Evolutionary conservation across 92 coral and sea anemone genomes (phyloP), one percentile per base, ranked within the genome.

Genomic region (Desmophyllum pertusum): DNA sequence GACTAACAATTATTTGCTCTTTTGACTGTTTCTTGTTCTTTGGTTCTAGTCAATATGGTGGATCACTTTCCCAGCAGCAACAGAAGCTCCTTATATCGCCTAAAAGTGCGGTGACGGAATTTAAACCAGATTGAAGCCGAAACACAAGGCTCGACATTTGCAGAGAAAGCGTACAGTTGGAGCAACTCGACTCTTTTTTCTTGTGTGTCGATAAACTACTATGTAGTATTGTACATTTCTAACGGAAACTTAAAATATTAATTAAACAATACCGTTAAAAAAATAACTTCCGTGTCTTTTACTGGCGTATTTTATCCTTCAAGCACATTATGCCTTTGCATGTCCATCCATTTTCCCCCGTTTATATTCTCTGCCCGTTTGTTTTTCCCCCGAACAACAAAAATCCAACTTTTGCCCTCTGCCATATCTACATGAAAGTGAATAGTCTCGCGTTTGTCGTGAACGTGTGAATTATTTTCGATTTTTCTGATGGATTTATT

Each of bases 61-160:
- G 86, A 82, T 35, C 86, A 82, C 55, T 82, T 82, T 23, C 86
- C 86, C 31, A 65, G 50, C 30, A 43, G 64, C 25, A 55, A 67
- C 29, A 41, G 41, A 46, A 63, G 55, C 45, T 35, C 77, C 8
- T 65, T 55, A 11, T 59, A 61, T 70, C 83, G 83, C 55, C 57
- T 77, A 30, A n/a, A 52, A 64, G 88, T 52, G 33, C 71, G 61
- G 38, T 77, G 40, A 55, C 46, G n/a, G n/a, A n/a, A n/a, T n/a
- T n/a, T n/a, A n/a, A n/a, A n/a, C n/a, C n/a, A n/a, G 18, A 31
- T 31, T 17, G 10, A 2, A 35, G 27, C n/a, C n/a, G n/a, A n/a
- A n/a, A n/a, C n/a, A 39, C n/a, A 25, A 33, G 36, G 17, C 25
- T 1, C 73, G 9, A 6, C 13, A n/a, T 11, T 25, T 59, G 23